A percentile compares a stretch with the other conserved stretches of the same genome.
phyloP scores from a whole-genome alignment of 2,797 vertebrate genomes.

The Falco peregrinus region DNA sequence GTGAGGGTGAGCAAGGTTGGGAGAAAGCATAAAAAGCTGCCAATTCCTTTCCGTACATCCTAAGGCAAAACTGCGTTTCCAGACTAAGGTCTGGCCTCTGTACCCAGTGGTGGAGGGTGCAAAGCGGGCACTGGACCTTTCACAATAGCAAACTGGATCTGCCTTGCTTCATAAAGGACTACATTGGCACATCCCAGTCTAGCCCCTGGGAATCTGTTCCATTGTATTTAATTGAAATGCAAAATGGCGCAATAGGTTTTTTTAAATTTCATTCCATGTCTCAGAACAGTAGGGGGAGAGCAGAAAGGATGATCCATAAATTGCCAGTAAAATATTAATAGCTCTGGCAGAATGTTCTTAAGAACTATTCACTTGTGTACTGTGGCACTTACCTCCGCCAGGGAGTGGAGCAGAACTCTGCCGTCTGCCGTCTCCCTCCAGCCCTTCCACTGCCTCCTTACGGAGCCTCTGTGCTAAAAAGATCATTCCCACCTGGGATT shows the following conservation, averaged over 20 bases:
- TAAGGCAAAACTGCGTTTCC: background rate
- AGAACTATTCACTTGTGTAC: background rate
- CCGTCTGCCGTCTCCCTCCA: background rate
- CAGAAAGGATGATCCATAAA: background rate
- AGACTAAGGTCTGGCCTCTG: background rate
- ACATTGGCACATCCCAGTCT: background rate
- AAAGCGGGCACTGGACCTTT: background rate
- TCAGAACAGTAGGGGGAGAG: background rate
- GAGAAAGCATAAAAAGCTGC: background rate
- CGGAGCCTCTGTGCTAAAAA: background rate
- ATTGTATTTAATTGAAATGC: background rate
- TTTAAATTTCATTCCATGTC: background rate
- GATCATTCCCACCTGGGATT: background rate
- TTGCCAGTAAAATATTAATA: background rate
- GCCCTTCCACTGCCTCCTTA: background rate
- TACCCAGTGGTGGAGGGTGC: background rate
- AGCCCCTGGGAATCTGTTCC: background rate
- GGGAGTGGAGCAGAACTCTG: background rate
- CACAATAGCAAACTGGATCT: background rate
- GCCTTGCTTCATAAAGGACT: background rate
- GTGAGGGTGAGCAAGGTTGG: background rate
- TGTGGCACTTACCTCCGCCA: background rate
- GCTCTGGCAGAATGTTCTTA: background rate
- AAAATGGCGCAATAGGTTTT: background rate
- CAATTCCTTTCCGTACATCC: background rate